Evolutionary conservation across 2,113 vertebrate species (phyloP).

Genomic region (Ceyx cyanopectus): DNA sequence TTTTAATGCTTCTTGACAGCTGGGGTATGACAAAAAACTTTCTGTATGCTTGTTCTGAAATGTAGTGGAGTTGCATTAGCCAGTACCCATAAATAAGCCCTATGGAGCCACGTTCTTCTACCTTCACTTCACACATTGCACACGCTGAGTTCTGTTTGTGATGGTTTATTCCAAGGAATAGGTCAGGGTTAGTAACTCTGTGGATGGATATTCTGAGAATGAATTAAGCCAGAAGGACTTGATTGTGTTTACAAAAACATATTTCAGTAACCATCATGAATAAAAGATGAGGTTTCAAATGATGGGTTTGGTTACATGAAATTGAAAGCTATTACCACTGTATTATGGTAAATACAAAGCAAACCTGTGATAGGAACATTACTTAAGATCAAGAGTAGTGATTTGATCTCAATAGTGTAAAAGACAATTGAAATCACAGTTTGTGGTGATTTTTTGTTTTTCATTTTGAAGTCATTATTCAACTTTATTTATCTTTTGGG

Average conservation of each 20-base stretch:
- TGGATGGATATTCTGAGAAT: neutral
- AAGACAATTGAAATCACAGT: neutral
- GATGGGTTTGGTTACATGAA: neutral
- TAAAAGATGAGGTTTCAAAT: neutral
- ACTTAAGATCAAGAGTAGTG: neutral
- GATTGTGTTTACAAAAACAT: neutral
- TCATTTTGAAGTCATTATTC: neutral
- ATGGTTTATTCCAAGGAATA: neutral
- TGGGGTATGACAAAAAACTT: neutral
- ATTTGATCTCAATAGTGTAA: neutral
- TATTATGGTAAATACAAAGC: neutral
- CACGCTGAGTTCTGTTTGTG: neutral
- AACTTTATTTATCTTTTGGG: neutral
- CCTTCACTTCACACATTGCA: neutral
- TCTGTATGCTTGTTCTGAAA: neutral
- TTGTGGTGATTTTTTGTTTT: too few relatives aligned
- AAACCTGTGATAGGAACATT: neutral
- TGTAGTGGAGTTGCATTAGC: neutral
- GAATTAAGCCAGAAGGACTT: neutral
- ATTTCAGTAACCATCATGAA: neutral
- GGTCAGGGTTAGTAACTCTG: neutral
- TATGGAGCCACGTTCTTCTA: neutral
- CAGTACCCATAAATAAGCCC: neutral
- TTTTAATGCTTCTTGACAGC: neutral
- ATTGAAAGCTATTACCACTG: neutral